Evolutionary conservation across 2,113 vertebrate species (phyloP), one percentile per base, ranked within the genome.

Genomic region (Aphyosemion australe): DNA sequence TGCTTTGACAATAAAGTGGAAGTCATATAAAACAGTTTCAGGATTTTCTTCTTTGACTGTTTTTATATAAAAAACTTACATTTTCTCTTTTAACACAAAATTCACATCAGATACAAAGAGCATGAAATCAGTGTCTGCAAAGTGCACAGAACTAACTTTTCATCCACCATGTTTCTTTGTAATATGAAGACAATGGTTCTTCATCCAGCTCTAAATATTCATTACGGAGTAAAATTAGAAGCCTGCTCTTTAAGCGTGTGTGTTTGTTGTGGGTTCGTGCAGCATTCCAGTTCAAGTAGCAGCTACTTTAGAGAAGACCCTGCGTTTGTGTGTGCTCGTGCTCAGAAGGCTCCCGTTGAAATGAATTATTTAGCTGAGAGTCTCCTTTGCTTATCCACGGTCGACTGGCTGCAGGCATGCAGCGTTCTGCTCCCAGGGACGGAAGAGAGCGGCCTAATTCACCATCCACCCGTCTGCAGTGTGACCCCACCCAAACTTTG

Each of bases 301-400:
- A 73, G 39, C 52, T 61, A 63, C 76, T 75, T 62, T 47, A 8
- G 69, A 74, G 69, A 21, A 46, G 39, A 71, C 58, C 55, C 56
- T 79, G 12, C 16, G 14, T 69, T 58, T 58, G 65, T 59, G 63
- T 70, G 69, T 72, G 80, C 61, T 60, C 49, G 43, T 69, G 67
- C 65, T 64, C 53, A 66, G 74, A 83, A 76, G 72, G 67, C 85
- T 88, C 69, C 73, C 75, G 60, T 74, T 80, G 76, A 70, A 79
- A 84, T 91, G 76, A 89, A 91, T 90, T 88, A 91, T 91, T 91
- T 89, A 90, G 67, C 66, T 64, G 34, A 76, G 78, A 89, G 88
- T 90, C 88, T 91, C 85, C 84, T 90, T 83, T 75, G 80, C 82
- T 91, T 90, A 91, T 84, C 79, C 79, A 87, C 65, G 75, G 83